phyloP scores from a whole-genome alignment of 2,888 invertebrate species.

The Epicampocera succincta region DNA sequence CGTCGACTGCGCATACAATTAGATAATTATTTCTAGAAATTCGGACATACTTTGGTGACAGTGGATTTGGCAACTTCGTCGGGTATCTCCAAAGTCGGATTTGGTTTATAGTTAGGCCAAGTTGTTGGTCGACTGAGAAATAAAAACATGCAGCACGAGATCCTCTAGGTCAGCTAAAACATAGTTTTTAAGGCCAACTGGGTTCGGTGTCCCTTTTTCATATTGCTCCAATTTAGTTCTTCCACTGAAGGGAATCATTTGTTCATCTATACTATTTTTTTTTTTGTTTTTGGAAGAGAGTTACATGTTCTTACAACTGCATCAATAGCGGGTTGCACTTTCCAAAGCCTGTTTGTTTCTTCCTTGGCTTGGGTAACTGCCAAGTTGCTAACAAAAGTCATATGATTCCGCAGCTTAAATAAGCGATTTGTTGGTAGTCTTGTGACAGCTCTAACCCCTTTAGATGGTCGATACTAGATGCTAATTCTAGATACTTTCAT shows the following conservation, averaged over 20 bases:
- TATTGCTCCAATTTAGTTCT: not conserved
- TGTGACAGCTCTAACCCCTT: too few relatives aligned
- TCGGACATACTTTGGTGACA: too few relatives aligned
- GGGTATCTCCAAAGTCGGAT: too few relatives aligned
- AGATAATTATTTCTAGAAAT: too few relatives aligned
- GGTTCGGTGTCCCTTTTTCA: conserved; percentile 1
- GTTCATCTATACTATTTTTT: not conserved
- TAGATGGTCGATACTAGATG: too few relatives aligned
- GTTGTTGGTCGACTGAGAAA: not conserved
- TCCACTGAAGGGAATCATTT: too few relatives aligned
- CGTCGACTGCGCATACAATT: too few relatives aligned
- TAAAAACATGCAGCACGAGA: not conserved
- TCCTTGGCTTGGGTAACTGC: not conserved
- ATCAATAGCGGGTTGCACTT: not conserved
- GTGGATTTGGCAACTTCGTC: too few relatives aligned
- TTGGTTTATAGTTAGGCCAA: not conserved
- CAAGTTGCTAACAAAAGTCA: not conserved
- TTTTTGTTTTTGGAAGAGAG: not conserved
- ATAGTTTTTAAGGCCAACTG: not conserved
- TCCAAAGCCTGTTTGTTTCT: not conserved
- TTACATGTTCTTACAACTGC: not conserved
- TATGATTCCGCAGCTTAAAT: not conserved
- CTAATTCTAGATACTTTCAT: too few relatives aligned
- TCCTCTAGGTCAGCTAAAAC: not conserved
- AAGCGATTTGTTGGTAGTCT: too few relatives aligned